Evolutionary conservation across 2,113 vertebrate species (phyloP).

Genomic region (Scytalopus superciliaris): DNA sequence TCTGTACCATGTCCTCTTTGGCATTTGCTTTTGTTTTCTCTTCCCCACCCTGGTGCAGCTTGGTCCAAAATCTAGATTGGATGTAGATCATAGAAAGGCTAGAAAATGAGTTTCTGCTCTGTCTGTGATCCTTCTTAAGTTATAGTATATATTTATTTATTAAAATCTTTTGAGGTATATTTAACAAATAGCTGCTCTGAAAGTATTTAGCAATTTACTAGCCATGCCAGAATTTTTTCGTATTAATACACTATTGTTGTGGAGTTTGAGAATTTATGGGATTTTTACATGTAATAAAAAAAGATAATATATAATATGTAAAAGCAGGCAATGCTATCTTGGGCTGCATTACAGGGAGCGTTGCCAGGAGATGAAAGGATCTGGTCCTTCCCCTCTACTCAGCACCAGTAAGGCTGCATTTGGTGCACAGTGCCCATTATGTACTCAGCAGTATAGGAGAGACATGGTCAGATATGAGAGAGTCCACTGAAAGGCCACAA

Average conservation of each 20-base stretch:
- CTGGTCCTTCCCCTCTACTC: background rate
- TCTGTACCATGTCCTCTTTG: background rate
- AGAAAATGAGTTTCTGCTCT: background rate
- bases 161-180: background rate
- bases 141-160: background rate
- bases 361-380: background rate
- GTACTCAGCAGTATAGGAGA: background rate
- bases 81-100: background rate
- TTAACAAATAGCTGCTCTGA: background rate
- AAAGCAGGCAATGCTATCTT: background rate
- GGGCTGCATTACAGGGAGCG: background rate
- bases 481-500: background rate
- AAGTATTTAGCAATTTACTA: background rate
- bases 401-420: background rate
- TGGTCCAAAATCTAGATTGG: background rate
- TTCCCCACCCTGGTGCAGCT: background rate
- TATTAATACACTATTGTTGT: background rate
- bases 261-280: background rate
- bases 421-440: background rate
- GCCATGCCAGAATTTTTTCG: background rate
- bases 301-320: too few species aligned
- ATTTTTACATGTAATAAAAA: background rate
- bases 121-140: background rate
- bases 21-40: background rate
- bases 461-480: too few species aligned